phyloP scores from a whole-genome alignment of 35 echinoderm and acorn worm genomes.

The Nesometra sesokonis region DNA sequence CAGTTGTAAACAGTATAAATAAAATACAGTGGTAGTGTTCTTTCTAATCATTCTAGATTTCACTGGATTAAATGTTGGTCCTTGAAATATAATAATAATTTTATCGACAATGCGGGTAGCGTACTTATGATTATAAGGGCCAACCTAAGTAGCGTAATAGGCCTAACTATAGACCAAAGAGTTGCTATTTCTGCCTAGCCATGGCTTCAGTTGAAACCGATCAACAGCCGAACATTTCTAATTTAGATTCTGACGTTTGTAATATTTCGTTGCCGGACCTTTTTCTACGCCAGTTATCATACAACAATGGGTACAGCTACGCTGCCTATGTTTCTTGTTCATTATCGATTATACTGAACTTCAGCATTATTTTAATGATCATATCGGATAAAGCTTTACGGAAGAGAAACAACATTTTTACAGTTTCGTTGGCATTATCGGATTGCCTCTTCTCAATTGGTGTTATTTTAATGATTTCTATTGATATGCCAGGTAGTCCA shows the following conservation, averaged over 20 bases:
- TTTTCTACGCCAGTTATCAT: background rate
- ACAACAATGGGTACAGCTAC: background rate
- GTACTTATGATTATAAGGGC: no score
- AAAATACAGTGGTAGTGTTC: no score
- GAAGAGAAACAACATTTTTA: background rate
- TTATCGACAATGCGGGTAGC: no score
- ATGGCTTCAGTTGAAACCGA: background rate
- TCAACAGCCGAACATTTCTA: background rate
- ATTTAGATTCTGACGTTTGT: background rate
- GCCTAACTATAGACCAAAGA: no score
- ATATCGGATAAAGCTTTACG: background rate
- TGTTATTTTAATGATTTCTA: background rate
- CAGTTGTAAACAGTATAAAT: no score
- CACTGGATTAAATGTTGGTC: no score
- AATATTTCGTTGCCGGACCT: background rate
- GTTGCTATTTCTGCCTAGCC: no score
- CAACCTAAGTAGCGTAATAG: no score
- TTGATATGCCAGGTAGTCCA: background rate
- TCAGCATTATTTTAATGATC: background rate
- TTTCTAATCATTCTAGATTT: no score
- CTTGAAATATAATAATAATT: no score
- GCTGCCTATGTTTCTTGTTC: background rate
- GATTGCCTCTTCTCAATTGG: background rate
- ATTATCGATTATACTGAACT: background rate
- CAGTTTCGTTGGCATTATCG: background rate